Conservation (phyloP, 2,888 invertebrate species). For the Machimus atricapillus region DNA sequence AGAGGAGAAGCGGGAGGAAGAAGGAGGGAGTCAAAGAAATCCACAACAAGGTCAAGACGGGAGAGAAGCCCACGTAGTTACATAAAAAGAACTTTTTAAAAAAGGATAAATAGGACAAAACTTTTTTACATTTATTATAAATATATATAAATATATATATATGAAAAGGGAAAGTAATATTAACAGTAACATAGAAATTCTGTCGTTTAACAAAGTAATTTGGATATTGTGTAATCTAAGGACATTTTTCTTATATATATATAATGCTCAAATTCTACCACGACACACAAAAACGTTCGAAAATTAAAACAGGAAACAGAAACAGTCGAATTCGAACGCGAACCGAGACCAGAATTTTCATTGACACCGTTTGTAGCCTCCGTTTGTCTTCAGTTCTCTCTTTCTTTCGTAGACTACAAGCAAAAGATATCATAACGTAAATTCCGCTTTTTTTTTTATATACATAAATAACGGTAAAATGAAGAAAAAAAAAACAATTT, state of each 20-base stretch:
- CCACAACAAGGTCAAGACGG: not conserved
- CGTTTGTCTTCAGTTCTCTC: not conserved
- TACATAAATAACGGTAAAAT: not conserved
- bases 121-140: constrained; percentile 19
- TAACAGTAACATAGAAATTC: constrained; percentile 24
- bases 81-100: not conserved
- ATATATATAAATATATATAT: constrained; percentile 6
- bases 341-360: not conserved
- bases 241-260: constrained; percentile 1
- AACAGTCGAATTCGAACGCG: not conserved
- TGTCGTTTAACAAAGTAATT: constrained; percentile 19
- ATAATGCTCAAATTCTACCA: constrained; percentile 32
- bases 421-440: not conserved
- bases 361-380: not conserved
- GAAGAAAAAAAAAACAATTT: not conserved
- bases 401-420: not conserved
- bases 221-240: constrained; percentile 27
- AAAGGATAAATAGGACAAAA: constrained; percentile 13
- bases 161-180: constrained; percentile 5
- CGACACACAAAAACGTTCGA: not conserved
- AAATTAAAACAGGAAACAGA: not conserved
- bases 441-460: not conserved
- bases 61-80: not conserved
- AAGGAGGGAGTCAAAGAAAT: not conserved
- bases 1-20: not conserved